Conservation (phyloP, 2,797 vertebrate genomes). For the Furcifer pardalis region DNA sequence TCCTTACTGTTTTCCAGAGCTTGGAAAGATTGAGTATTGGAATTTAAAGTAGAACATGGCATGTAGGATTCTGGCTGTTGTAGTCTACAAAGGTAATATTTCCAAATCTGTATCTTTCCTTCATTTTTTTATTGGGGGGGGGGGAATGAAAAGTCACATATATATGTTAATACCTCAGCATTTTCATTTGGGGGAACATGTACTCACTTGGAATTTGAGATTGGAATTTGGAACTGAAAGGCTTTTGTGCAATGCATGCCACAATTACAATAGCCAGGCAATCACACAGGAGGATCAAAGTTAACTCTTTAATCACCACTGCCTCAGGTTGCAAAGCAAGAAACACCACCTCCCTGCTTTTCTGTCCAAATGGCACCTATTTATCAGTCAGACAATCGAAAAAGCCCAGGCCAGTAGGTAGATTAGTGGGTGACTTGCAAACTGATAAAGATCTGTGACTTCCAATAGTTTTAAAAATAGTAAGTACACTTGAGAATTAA, state of each 20-base stretch:
- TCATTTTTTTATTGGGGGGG: too few relatives aligned
- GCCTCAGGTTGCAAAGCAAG: background rate
- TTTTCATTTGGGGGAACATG: too few relatives aligned
- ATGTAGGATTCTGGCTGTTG: background rate
- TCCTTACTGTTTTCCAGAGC: too few relatives aligned
- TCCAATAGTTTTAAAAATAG: background rate
- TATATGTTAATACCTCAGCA: too few relatives aligned
- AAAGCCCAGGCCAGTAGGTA: background rate
- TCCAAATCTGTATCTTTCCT: too few relatives aligned
- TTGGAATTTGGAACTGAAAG: constrained; percentile 36
- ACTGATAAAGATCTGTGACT: background rate
- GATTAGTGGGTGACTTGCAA: background rate
- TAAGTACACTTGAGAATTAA: background rate
- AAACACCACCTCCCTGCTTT: background rate
- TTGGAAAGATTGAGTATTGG: background rate
- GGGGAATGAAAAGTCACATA: too few relatives aligned
- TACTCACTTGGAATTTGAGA: background rate
- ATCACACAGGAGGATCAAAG: background rate
- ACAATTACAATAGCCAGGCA: constrained; percentile 17
- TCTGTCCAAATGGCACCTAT: background rate
- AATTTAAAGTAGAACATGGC: background rate
- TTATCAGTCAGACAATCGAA: background rate
- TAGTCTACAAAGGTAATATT: too few relatives aligned
- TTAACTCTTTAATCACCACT: constrained; percentile 21
- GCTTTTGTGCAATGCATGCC: constrained; percentile 8